phyloP scores from a whole-genome alignment of 2,797 vertebrate genomes.

The Triplophysa yarkandensis region DNA sequence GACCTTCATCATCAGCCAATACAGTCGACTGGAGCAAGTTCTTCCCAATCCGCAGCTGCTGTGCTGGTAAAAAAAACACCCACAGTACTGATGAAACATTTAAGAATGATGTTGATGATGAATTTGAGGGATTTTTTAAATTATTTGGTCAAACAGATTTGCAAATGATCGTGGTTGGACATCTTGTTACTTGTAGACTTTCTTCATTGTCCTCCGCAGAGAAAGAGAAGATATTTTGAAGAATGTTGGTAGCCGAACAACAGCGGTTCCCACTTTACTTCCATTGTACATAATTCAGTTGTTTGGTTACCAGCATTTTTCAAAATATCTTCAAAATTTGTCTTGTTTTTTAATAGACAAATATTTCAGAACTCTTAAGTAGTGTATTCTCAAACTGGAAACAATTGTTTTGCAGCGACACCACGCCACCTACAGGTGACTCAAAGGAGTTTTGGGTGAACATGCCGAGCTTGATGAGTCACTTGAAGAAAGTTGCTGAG shows the following conservation, averaged over 20 bases:
- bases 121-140: background rate
- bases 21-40: conserved; percentile 91
- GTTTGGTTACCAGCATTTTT: too few species aligned
- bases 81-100: background rate
- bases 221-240: too few species aligned
- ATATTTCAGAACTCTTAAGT: background rate
- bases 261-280: too few species aligned
- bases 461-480: conserved; percentile 96
- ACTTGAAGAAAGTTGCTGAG: conserved; percentile 95
- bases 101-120: background rate
- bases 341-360: background rate
- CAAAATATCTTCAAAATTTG: too few species aligned
- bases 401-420: conserved; percentile 74
- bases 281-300: too few species aligned
- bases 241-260: too few species aligned
- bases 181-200: too few species aligned
- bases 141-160: background rate
- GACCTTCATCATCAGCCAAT: conserved; percentile 94
- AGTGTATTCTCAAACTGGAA: background rate
- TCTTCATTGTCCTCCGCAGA: too few species aligned
- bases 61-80: conserved; percentile 83
- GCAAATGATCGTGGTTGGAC: too few species aligned
- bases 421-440: conserved; percentile 76
- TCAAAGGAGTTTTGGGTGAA: conserved; percentile 98
- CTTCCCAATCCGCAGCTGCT: conserved; percentile 97